Evolutionary conservation across 1,140 invertebrate species (phyloP).

Genomic region (Aphaenogaster floridana): DNA sequence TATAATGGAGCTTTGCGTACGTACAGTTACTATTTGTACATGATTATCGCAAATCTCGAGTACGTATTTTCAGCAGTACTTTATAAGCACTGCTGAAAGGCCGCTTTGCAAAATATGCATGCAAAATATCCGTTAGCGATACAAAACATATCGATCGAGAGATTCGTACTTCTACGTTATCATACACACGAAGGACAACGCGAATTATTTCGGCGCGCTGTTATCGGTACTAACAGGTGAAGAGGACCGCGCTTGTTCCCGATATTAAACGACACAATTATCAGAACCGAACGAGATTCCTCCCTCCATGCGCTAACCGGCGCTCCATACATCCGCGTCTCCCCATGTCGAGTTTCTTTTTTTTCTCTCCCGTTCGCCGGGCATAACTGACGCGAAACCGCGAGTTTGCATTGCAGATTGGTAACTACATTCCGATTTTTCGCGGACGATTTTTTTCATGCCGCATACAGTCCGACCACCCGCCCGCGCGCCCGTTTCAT

Average conservation of each 20-base stretch:
- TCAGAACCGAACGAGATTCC: slow-evolving; percentile 43
- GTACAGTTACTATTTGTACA: background rate
- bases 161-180: background rate
- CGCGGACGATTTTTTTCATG: slow-evolving; percentile 73
- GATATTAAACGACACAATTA: slow-evolving; percentile 43
- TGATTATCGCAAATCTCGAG: slow-evolving; percentile 1
- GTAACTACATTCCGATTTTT: slow-evolving; percentile 78
- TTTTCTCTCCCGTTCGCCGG: slow-evolving; percentile 40
- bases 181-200: too few species aligned
- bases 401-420: slow-evolving; percentile 79
- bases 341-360: slow-evolving; percentile 14
- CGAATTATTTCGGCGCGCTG: slow-evolving; percentile 12
- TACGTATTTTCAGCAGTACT: background rate
- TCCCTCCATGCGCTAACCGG: background rate
- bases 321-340: background rate
- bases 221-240: slow-evolving; percentile 14
- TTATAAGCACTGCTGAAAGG: background rate
- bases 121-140: slow-evolving; percentile 15
- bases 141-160: slow-evolving; percentile 2
- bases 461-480: slow-evolving; percentile 29
- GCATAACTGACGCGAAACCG: slow-evolving; percentile 72
- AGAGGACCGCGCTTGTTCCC: background rate
- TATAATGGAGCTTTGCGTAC: slow-evolving; percentile 34
- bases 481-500: background rate
- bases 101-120: background rate